Percentiles rank a stretch among this genome's conserved stretches.
Conservation (phyloP, 1,140 invertebrate genomes). For the Drosophila yakuba region DNA sequence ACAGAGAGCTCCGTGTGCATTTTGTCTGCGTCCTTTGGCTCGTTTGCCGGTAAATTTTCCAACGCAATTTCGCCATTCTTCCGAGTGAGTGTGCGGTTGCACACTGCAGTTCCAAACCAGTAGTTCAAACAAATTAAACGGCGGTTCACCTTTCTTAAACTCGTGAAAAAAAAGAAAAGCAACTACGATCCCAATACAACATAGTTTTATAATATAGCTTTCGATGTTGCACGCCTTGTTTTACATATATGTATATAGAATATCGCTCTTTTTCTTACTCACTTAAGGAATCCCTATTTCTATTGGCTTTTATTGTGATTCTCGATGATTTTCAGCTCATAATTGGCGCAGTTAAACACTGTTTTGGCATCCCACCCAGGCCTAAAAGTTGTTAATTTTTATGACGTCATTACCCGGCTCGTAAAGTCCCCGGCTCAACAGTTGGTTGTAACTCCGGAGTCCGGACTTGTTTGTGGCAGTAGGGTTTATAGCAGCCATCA, state of each 20-base stretch:
- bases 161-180: too few species aligned
- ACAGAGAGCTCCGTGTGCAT: slow-evolving; percentile 49
- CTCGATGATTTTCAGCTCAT: slow-evolving; percentile 50
- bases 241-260: too few species aligned
- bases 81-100: slow-evolving; percentile 25
- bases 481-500: slow-evolving; percentile 44
- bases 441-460: slow-evolving; percentile 57
- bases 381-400: slow-evolving; percentile 82
- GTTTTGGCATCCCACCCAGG: slow-evolving; percentile 24
- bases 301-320: slow-evolving; percentile 11
- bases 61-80: slow-evolving; percentile 65
- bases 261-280: neutral
- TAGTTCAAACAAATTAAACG: slow-evolving; percentile 3
- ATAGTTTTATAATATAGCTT: too few species aligned
- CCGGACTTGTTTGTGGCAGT: slow-evolving; percentile 29
- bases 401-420: slow-evolving; percentile 83
- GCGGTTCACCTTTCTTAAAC: neutral
- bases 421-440: slow-evolving; percentile 79
- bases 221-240: too few species aligned
- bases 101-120: slow-evolving; percentile 44
- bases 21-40: slow-evolving; percentile 43
- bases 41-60: slow-evolving; percentile 67
- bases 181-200: too few species aligned
- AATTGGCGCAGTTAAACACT: slow-evolving; percentile 52
- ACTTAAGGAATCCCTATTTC: neutral